Conservation (phyloP, 2,797 vertebrate species). For the Nyctibius grandis region DNA sequence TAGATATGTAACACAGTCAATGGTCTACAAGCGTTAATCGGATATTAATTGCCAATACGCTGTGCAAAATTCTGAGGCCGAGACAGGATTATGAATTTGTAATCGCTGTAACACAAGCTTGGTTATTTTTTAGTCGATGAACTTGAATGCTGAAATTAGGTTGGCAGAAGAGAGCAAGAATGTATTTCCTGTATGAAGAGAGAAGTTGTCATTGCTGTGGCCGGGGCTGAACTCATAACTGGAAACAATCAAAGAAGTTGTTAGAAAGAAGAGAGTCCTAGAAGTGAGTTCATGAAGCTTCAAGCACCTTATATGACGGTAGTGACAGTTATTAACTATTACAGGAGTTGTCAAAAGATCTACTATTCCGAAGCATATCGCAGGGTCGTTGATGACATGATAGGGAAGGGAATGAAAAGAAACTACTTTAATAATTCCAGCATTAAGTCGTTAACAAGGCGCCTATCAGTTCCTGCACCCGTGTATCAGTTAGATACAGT, state of each 20-base stretch:
- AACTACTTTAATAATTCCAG: background rate
- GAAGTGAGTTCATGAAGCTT: background rate
- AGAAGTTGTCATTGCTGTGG: background rate
- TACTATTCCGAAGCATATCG: background rate
- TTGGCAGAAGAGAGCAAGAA: background rate
- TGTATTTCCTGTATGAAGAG: background rate
- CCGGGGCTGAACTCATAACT: background rate
- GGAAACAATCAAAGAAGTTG: background rate
- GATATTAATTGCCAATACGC: background rate
- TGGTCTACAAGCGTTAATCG: background rate
- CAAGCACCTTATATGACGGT: background rate
- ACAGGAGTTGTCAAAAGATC: background rate
- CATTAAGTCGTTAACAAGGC: background rate
- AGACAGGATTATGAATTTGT: background rate
- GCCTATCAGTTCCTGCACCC: background rate
- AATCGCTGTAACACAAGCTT: background rate
- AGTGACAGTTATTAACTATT: background rate
- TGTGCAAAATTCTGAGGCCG: background rate
- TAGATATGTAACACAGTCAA: background rate
- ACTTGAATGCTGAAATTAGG: background rate
- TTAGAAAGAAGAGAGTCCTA: background rate
- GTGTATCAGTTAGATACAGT: background rate
- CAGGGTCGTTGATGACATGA: background rate
- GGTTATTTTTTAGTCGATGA: background rate
- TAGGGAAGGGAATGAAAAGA: background rate